Conservation (phyloP, 1,140 invertebrate genomes). For the Goniozus legneri region DNA sequence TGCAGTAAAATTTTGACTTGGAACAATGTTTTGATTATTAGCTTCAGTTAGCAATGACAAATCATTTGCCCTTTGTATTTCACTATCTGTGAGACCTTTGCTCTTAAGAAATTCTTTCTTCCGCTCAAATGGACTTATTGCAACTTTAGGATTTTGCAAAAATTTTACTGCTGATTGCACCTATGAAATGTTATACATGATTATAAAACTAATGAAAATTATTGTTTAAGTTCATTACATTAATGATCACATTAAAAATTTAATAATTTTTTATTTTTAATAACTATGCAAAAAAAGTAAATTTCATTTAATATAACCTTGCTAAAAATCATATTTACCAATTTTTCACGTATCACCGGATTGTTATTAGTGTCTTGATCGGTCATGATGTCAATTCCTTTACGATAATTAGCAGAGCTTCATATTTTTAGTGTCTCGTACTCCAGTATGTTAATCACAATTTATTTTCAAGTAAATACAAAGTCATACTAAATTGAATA, state of each 20-base stretch:
- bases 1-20: slow-evolving; percentile 39
- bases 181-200: slow-evolving; percentile 51
- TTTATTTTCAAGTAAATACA: neutral
- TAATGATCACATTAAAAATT: neutral
- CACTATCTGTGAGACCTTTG: slow-evolving; percentile 78
- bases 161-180: slow-evolving; percentile 83
- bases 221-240: neutral
- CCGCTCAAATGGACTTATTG: slow-evolving; percentile 66
- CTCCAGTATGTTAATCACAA: no score
- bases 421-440: neutral
- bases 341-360: slow-evolving; percentile 28
- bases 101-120: slow-evolving; percentile 76
- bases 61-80: slow-evolving; percentile 71
- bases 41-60: slow-evolving; percentile 52
- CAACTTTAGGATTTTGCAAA: slow-evolving; percentile 78
- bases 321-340: slow-evolving; percentile 28
- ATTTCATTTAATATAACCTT: slow-evolving; percentile 4
- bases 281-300: neutral
- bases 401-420: neutral
- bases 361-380: slow-evolving; percentile 31
- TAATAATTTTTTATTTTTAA: neutral
- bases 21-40: slow-evolving; percentile 39
- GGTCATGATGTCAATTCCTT: slow-evolving; percentile 23
- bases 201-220: neutral
- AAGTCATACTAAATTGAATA: no score